Evolutionary conservation across 2,888 invertebrate genomes (phyloP), one percentile per base, ranked within the genome.

Genomic region (Drosophila macrospina): DNA sequence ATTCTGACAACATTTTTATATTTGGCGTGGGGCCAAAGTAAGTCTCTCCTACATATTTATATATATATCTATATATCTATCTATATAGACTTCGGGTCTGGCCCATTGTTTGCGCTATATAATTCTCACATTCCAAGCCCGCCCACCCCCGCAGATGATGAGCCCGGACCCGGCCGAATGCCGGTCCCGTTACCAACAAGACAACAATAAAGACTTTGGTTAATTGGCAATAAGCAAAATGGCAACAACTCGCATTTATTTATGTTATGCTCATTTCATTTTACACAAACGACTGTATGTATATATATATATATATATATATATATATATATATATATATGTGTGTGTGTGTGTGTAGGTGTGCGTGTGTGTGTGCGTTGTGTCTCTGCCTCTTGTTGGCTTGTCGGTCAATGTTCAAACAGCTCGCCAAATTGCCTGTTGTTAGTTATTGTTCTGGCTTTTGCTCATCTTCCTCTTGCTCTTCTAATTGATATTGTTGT

Each of bases 221-320:
- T 85, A 85, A 88, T 85, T 88, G 88, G 84, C 86, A 85, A 88
- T 86, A 88, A 78, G 85, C 88, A 80, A 83, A 83, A 83, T 86
- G 86, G 88, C 84, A 83, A 82, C 80, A 86, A 77, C 66, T 66
- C 61, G 78, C 67, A 86, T 82, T 81, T 83, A 86, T 86, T 81
- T 83, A 77, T 86, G 67, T 83, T 86, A 80, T 86, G 85, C 72
- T 75, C 63, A 65, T 69, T 68, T 68, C 32, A 16, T 57, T 69
- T 48, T 36, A 60, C 51, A 55, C 32, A 41, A 15, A 42, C 42
- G n/a, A n/a, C n/a, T n/a, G n/a, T n/a, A n/a, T n/a, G n/a, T n/a
- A 62, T 24, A 54, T 16, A 20, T 13, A 45, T 36, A 66, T 28
- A 54, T 30, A 52, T 15, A 32, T 50, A 13, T 16, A 13, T 42